Evolutionary conservation across 1,140 invertebrate species (phyloP), one percentile per base, ranked within the genome.

Genomic region (Euglossa dilemma): DNA sequence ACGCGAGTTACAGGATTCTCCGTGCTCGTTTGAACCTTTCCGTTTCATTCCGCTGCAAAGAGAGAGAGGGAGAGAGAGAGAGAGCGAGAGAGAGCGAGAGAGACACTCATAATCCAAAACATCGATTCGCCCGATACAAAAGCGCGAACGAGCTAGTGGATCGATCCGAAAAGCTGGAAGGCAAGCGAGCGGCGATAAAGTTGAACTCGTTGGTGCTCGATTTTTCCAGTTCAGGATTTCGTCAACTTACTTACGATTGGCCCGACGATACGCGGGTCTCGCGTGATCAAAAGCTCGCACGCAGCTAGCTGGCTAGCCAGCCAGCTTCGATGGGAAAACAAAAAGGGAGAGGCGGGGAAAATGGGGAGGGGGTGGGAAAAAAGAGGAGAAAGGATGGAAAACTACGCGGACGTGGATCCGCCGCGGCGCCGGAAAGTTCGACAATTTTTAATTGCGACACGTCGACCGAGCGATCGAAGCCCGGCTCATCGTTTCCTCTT

Each of bases 371-470:
- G 9, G 8, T 6, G n/a, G 9, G 23, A n/a, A 45, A 45, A 45
- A 1, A 9, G 9, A 57, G 20, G 16, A 45, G 43, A 6, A 45
- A 43, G 23, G 28, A 63, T 50, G 72, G 67, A 63, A 72, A 67
- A 56, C 36, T 43, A 61, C 72, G 57, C 43, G 66, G 56, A 52
- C 64, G 75, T 57, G 28, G 56, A 56, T 63, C 74, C 57, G 2
- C n/a, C n/a, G n/a, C 56, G 52, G 52, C 69, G 52, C 79, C 74
- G 57, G 28, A 83, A 85, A 86, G 77, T 87, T 89, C 80, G 73
- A 89, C 82, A 89, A 85, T 89, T 89, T 88, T 89, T 79, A 89
- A 90, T 90, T 88, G 88, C 71, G 59, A 66, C 69, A 70, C 64
- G 73, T 82, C 76, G 74, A 47, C 47, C 69, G 64, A 54, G 59